A percentile compares a stretch with the other conserved stretches of the same genome.
Conservation (phyloP, 2,888 invertebrate species). For the Morpho deidamia region DNA sequence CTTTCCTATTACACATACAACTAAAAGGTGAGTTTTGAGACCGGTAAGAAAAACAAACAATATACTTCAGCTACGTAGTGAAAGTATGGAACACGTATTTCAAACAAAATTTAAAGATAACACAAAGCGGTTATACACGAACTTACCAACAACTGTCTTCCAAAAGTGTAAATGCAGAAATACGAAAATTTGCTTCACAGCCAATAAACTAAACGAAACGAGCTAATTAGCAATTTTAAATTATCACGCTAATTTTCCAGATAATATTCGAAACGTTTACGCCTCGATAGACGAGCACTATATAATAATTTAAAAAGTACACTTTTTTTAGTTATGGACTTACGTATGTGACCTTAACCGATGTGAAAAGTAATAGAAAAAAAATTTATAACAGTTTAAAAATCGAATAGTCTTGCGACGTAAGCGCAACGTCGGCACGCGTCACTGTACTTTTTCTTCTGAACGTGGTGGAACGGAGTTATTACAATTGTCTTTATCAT, state of each 20-base stretch:
- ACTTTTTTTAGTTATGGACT: too few species aligned
- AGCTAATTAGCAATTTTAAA: conserved; percentile 1
- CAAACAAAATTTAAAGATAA: too few species aligned
- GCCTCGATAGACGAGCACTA: conserved; percentile 33
- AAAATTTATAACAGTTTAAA: conserved; percentile 31
- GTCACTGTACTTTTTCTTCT: conserved; percentile 46
- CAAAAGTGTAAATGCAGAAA: background rate
- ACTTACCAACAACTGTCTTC: background rate
- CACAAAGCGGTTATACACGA: background rate
- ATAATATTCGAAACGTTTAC: conserved; percentile 20
- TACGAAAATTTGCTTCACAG: background rate
- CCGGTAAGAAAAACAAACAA: too few species aligned
- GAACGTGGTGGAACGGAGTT: conserved; percentile 39
- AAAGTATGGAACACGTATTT: too few species aligned
- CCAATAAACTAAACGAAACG: conserved; percentile 1
- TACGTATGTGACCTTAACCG: too few species aligned
- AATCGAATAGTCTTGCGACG: conserved; percentile 40
- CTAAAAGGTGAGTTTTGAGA: too few species aligned
- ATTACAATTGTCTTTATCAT: conserved; percentile 36
- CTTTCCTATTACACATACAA: too few species aligned
- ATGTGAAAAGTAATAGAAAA: too few species aligned
- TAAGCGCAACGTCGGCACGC: conserved; percentile 43
- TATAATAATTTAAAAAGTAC: too few species aligned
- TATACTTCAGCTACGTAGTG: too few species aligned
- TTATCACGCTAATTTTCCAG: conserved; percentile 3